A percentile compares a stretch with the other conserved stretches of the same genome.
These are phyloP conservation scores for Nesogale talazaci DNA, from an alignment of 2,113 vertebrate genomes.

Conservation along the genomic window DNA sequence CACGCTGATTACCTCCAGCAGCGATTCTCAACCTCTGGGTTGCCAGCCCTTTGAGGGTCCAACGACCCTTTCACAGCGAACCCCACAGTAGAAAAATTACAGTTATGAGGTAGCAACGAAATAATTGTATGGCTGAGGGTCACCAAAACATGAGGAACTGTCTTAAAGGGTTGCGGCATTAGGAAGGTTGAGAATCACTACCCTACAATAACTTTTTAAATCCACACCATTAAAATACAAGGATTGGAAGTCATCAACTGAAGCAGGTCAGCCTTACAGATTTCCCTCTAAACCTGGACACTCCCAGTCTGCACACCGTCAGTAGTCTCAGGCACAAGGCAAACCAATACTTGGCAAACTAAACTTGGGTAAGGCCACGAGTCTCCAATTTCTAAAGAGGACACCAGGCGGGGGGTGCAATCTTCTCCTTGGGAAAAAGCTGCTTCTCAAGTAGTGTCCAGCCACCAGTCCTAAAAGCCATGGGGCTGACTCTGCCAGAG, in stretches of 20 bases:
- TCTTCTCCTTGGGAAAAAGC: neutral
- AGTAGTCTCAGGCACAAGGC: fast-evolving
- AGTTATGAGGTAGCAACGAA: too few relatives aligned
- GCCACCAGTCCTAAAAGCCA: neutral
- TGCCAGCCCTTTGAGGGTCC: too few relatives aligned
- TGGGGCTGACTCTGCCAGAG: neutral
- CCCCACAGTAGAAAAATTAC: too few relatives aligned
- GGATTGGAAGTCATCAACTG: neutral
- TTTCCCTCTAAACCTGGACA: neutral
- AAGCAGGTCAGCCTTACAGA: neutral
- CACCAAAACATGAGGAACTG: too few relatives aligned
- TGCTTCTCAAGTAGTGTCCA: neutral
- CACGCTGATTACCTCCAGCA: neutral
- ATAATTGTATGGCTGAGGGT: too few relatives aligned
- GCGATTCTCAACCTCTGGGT: too few relatives aligned
- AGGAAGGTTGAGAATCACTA: too few relatives aligned
- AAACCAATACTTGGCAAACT: neutral
- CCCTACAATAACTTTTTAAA: neutral
- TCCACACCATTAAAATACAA: neutral
- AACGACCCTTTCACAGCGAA: too few relatives aligned
- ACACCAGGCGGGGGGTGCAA: neutral
- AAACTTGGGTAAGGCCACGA: neutral
- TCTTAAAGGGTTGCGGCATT: too few relatives aligned
- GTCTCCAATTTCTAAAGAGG: neutral
- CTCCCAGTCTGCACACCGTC: neutral